phyloP scores from a whole-genome alignment of 2,888 invertebrate species.

The Chloroclystis v-ata region DNA sequence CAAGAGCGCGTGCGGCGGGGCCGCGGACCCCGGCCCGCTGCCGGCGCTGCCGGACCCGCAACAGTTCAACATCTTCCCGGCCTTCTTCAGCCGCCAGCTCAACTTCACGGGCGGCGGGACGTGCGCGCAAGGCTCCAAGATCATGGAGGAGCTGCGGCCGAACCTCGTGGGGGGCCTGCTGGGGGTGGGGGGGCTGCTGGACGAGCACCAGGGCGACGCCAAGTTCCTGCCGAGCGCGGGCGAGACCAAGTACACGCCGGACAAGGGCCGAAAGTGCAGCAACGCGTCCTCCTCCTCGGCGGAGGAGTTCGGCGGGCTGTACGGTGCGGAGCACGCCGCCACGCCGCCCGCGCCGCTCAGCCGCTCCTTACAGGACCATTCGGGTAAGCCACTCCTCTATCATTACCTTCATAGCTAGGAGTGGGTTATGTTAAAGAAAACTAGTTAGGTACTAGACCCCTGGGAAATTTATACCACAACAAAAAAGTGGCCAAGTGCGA shows the following conservation, averaged over 20 bases:
- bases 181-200: slow-evolving; percentile 87
- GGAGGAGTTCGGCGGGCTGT: slow-evolving; percentile 92
- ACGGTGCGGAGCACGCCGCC: slow-evolving; percentile 84
- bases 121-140: slow-evolving; percentile 84
- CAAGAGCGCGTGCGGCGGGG: slow-evolving; percentile 85
- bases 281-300: slow-evolving; percentile 86
- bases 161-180: slow-evolving; percentile 88
- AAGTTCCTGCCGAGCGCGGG: slow-evolving; percentile 75
- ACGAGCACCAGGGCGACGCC: slow-evolving; percentile 83
- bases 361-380: slow-evolving; percentile 77
- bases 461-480: no score
- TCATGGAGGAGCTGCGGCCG: slow-evolving; percentile 92
- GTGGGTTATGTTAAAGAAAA: no score
- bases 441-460: no score
- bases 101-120: slow-evolving; percentile 86
- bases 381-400: slow-evolving; percentile 62
- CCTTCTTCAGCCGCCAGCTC: slow-evolving; percentile 92
- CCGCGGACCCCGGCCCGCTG: slow-evolving; percentile 75
- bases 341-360: slow-evolving; percentile 81
- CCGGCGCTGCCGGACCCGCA: slow-evolving; percentile 82
- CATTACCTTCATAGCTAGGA: background rate
- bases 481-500: no score
- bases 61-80: slow-evolving; percentile 94
- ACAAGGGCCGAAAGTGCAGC: slow-evolving; percentile 85
- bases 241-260: slow-evolving; percentile 77